Evolutionary conservation across 2,113 vertebrate genomes (phyloP).

Genomic region (Aleadryas rufinucha): DNA sequence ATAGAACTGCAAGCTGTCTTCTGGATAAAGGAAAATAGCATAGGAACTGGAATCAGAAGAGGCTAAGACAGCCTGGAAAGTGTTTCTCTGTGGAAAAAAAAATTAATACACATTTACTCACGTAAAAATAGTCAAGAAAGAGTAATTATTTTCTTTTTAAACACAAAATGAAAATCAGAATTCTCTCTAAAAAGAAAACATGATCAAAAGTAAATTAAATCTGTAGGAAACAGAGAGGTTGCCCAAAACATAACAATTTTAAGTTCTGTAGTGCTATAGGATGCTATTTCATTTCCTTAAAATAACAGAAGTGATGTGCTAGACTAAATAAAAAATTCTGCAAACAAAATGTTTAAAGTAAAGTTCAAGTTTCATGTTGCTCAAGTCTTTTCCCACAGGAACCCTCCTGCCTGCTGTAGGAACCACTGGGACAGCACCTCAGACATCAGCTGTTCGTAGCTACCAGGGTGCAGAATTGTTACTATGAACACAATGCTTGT

Average conservation of each 20-base stretch:
- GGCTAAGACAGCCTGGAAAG: conserved; percentile 89
- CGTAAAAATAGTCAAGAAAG: not conserved
- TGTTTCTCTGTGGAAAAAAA: conserved; percentile 83
- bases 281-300: not conserved
- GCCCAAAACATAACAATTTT: not conserved
- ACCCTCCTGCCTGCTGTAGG: not conserved
- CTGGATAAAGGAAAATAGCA: conserved; percentile 87
- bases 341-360: not conserved
- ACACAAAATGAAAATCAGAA: not conserved
- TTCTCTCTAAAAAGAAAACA: not conserved
- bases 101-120: not conserved
- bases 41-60: conserved; percentile 82
- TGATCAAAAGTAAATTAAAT: not conserved
- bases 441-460: not conserved
- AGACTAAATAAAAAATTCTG: not conserved
- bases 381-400: not conserved
- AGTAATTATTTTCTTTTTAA: not conserved
- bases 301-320: not conserved
- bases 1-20: conserved; percentile 82
- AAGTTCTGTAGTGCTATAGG: not conserved
- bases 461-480: not conserved
- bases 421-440: not conserved
- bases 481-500: not conserved
- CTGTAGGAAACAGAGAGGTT: not conserved
- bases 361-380: not conserved